Base-by-base conservation (phyloP, 2,113 vertebrate genomes). In the Cyprinodon brontotheroides region DNA sequence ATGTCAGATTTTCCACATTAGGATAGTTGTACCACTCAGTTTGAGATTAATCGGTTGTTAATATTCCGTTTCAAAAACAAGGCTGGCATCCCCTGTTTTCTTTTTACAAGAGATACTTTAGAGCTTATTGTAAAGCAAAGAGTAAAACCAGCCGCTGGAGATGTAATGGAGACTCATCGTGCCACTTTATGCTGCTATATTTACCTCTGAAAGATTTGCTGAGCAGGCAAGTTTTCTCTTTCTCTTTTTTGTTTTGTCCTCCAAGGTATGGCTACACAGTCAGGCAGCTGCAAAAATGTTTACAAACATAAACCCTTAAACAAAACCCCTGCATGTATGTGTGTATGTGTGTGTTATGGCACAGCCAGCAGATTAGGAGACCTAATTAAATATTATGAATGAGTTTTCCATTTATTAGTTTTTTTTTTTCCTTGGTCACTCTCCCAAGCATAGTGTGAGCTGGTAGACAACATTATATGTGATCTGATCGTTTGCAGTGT, bases 141-240 rank as follows among this genome's bases (percentile, higher is more conserved):
- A 63, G 84, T 72, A 76, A 38, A 87, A 68, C 62, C 61, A 77
- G 59, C 59, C 43, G 65, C 47, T 71, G 65, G 82, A 74, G 78
- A 64, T 45, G 70, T 63, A 65, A 83, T 72, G 59, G 72, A 72
- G 39, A 39, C 22, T 69, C 62, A 29, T 29, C 48, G 12, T 43
- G 70, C 37, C 22, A 76, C 14, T 75, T 73, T 75, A 50, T 79
- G 63, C 67, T 77, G 65, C 77, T 82, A 72, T 74, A 84, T 84
- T 84, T 84, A 83, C 81, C 79, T 61, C 40, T 22, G 50, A 71
- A 47, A 75, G 65, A 71, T 83, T 74, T 80, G 75, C 80, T 80
- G 80, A 86, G 68, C 43, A 66, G 63, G 39, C 84, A 66, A 41
- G 37, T 14, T 57, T 69, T 65, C 72, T n/a, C 37, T 66, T 72